A percentile compares a stretch with the other conserved stretches of the same genome.
Conservation (phyloP, 2,797 vertebrate species). For the Propithecus perrieri region DNA sequence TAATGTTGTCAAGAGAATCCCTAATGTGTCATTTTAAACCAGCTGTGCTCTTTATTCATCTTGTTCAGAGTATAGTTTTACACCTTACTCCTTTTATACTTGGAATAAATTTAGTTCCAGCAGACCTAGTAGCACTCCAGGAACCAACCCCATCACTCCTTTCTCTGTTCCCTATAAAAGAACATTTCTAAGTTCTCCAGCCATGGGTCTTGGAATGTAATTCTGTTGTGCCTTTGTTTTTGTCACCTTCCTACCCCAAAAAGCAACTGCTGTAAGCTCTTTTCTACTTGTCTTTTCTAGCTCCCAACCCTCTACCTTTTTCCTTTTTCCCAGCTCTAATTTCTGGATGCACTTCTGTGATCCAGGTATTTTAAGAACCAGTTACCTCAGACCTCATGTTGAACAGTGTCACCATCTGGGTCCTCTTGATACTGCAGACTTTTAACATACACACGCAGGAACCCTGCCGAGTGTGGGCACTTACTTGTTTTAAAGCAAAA, state of each 20-base stretch:
- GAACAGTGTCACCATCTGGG: conserved; percentile 89
- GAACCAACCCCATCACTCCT: background rate
- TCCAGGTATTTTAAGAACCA: conserved; percentile 92
- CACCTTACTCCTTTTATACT: background rate
- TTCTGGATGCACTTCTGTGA: conserved; percentile 90
- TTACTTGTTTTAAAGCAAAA: conserved; percentile 77
- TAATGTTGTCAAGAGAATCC: background rate
- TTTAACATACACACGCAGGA: conserved; percentile 80
- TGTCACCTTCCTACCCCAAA: conserved; percentile 78
- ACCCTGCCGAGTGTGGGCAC: conserved; percentile 80
- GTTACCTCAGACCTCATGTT: conserved; percentile 92
- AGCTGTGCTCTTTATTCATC: background rate
- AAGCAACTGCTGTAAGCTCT: conserved; percentile 89
- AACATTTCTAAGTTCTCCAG: conserved; percentile 62
- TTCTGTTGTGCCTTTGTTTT: conserved; percentile 90
- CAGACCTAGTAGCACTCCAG: conserved; percentile 20
- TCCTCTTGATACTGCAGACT: conserved; percentile 83
- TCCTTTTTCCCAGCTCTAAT: conserved; percentile 84
- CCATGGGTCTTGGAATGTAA: conserved; percentile 80
- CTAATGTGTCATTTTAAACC: background rate
- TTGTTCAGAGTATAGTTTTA: background rate
- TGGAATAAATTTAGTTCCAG: background rate
- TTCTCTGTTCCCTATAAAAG: conserved; percentile 53
- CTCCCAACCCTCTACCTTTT: conserved; percentile 28
- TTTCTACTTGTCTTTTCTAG: conserved; percentile 77